phyloP scores from a whole-genome alignment of 2,113 vertebrate species.

The Nyctibius bracteatus region DNA sequence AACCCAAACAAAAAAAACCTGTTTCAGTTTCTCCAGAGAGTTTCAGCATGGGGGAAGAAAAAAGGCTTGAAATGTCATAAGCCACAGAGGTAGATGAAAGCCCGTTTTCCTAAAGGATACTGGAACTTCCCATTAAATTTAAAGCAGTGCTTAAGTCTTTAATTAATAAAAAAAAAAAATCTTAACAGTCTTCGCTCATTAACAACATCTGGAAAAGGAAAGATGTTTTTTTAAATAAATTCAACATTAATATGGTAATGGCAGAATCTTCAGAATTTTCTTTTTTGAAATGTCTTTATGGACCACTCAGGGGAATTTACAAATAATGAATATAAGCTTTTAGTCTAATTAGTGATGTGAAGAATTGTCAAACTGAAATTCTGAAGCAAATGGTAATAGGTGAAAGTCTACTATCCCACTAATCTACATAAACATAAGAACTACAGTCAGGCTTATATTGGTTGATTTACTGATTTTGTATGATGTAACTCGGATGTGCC shows the following conservation, averaged over 20 bases:
- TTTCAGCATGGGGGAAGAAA: background rate
- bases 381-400: background rate
- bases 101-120: background rate
- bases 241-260: background rate
- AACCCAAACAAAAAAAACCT: background rate
- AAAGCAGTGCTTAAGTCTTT: background rate
- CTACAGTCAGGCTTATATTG: rapidly evolving
- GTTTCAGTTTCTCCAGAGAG: background rate
- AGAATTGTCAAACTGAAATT: background rate
- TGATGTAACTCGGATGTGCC: background rate
- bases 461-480: background rate
- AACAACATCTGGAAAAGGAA: background rate
- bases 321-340: conserved; percentile 17
- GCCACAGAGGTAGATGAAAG: background rate
- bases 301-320: background rate
- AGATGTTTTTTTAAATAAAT: background rate
- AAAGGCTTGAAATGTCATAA: background rate
- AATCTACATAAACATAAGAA: background rate
- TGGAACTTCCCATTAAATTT: background rate
- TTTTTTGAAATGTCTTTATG: background rate
- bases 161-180: background rate
- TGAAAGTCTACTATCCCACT: background rate
- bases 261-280: background rate
- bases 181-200: background rate
- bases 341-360: conserved; percentile 22